Percentiles rank a stretch among this genome's conserved stretches.
phyloP scores from a whole-genome alignment of 2,888 invertebrate genomes.

The Cantharis nigra region DNA sequence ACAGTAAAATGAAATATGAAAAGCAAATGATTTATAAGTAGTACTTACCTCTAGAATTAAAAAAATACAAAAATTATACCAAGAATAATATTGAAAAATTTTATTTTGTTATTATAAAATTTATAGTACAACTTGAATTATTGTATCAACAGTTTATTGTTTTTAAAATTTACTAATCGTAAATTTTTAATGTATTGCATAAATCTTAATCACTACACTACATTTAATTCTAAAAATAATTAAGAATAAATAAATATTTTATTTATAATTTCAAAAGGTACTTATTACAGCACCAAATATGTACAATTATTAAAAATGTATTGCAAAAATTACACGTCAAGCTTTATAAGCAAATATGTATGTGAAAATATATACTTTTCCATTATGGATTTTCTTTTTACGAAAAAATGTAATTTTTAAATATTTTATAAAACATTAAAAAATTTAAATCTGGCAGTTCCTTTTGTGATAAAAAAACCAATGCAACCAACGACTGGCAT shows the following conservation, averaged over 20 bases:
- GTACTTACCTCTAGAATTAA: background rate
- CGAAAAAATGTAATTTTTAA: background rate
- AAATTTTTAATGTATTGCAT: background rate
- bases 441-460: background rate
- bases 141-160: background rate
- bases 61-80: background rate
- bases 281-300: slow-evolving; percentile 14
- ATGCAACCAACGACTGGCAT: background rate
- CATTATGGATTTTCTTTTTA: background rate
- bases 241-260: slow-evolving; percentile 22
- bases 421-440: background rate
- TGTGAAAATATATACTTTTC: background rate
- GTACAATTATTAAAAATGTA: slow-evolving; percentile 1
- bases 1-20: too few relatives aligned
- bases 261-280: slow-evolving; percentile 15
- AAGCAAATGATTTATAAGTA: too few relatives aligned
- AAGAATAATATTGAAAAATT: background rate
- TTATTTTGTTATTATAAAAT: slow-evolving; percentile 1
- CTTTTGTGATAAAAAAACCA: background rate
- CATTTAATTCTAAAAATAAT: background rate
- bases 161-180: background rate
- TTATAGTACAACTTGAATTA: background rate
- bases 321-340: slow-evolving; percentile 24
- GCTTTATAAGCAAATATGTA: slow-evolving; percentile 21
- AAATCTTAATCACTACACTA: background rate